Conservation (phyloP, 1,140 invertebrate species). For the Cydia fagiglandana region DNA sequence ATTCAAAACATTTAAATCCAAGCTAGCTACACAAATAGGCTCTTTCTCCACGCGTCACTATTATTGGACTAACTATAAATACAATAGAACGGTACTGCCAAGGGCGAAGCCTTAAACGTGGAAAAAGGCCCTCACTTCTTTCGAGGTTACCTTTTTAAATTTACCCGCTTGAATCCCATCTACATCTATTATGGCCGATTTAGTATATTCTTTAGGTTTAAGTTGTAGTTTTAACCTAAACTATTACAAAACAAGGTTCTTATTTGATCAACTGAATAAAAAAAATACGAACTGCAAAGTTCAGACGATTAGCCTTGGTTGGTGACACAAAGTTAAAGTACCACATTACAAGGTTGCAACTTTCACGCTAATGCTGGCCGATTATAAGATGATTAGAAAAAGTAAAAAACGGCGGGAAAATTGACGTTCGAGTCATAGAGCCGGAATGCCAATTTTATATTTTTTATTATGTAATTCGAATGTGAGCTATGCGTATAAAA, state of each 20-base stretch:
- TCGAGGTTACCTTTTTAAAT: slow-evolving; percentile 9
- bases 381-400: slow-evolving; percentile 13
- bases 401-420: slow-evolving; percentile 8
- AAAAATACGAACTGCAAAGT: background rate
- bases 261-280: background rate
- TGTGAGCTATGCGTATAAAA: background rate
- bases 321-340: slow-evolving; percentile 5
- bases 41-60: background rate
- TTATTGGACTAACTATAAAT: background rate
- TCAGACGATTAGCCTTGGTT: background rate
- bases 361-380: slow-evolving; percentile 6
- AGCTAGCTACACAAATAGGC: background rate
- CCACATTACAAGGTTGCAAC: slow-evolving; percentile 7
- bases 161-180: background rate
- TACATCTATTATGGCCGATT: background rate
- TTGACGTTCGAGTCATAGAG: background rate
- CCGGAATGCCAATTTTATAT: background rate
- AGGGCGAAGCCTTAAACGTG: slow-evolving; percentile 8
- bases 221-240: background rate
- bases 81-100: background rate
- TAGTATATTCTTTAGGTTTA: background rate
- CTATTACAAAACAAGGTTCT: background rate
- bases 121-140: background rate
- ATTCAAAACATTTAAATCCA: background rate
- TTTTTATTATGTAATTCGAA: background rate